Evolutionary conservation across 2,888 invertebrate species (phyloP), one percentile per base, ranked within the genome.

Genomic region (Sphaerophoria rueppellii): DNA sequence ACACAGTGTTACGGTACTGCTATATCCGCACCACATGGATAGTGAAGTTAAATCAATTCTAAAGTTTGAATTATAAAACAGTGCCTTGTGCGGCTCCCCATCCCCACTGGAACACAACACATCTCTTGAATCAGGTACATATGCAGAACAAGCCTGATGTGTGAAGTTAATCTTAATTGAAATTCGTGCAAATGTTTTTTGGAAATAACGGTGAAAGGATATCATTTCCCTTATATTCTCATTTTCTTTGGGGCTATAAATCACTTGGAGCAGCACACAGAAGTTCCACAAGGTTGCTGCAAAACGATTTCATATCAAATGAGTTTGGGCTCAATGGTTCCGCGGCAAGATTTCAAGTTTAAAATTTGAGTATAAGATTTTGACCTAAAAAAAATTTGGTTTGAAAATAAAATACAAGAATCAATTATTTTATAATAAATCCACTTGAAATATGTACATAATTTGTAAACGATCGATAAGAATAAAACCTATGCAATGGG

Each of bases 131-230:
- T 16, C 37, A 58, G n/a, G 2, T n/a, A 55, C 40, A 2, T 9
- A 43, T 12, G 1, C 12, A 54, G 46, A 43, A 52, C 43, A 43
- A 60, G 35, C 32, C 37, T 43, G 57, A 57, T 40, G 71, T 72
- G 75, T 73, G 40, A 57, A 85, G 81, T 81, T 72, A 81, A 81
- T 85, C 76, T 81, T 85, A 81, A 85, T 85, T 85, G 85, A 81
- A 85, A 85, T 70, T 81, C 81, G 58, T 76, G 69, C 76, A 81
- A 77, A 77, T 81, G 80, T 81, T 85, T 85, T 76, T 77, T 72
- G 80, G 46, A 71, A 80, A 50, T 65, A 50, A 65, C 50, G 77
- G 57, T 37, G 35, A 81, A 85, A 81, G 81, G 81, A 81, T 77
- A 77, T 7, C 9, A 6, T 72, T 69, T 40, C 63, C 76, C 43